Percentiles rank a stretch among this genome's conserved stretches.
These are phyloP conservation scores for Drosophila ogumai DNA, from an alignment of 1,140 invertebrate genomes.

Conservation along the genomic window DNA sequence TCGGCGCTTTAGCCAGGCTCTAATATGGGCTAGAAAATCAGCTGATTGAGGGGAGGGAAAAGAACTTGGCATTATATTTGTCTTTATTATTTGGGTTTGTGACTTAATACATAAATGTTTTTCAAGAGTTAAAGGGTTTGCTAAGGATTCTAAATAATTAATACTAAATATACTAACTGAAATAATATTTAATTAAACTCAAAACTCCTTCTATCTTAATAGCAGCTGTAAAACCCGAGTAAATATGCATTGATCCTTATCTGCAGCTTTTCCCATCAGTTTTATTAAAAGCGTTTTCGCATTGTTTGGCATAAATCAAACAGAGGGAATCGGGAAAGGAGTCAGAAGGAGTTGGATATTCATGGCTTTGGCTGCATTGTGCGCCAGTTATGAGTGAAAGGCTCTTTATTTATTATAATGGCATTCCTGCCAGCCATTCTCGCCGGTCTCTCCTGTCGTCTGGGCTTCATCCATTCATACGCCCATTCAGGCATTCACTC, in stretches of 20 bases:
- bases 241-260: slow-evolving; percentile 57
- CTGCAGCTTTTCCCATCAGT: slow-evolving; percentile 52
- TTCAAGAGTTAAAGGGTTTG: not conserved
- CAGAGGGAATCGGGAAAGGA: slow-evolving; percentile 28
- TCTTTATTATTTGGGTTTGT: too few species aligned
- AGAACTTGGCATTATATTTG: not conserved
- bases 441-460: slow-evolving; percentile 34
- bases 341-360: slow-evolving; percentile 46
- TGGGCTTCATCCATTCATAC: slow-evolving; percentile 51
- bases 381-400: slow-evolving; percentile 77
- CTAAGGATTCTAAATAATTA: not conserved
- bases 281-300: slow-evolving; percentile 67
- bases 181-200: not conserved
- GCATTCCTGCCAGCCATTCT: slow-evolving; percentile 61
- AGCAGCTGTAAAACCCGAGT: not conserved
- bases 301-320: slow-evolving; percentile 71
- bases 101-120: not conserved
- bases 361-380: slow-evolving; percentile 72
- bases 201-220: not conserved
- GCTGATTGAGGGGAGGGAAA: not conserved
- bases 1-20: slow-evolving; percentile 22
- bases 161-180: not conserved
- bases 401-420: slow-evolving; percentile 81
- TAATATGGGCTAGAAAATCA: slow-evolving; percentile 7
- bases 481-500: slow-evolving; percentile 54